Percentiles rank a stretch among this genome's conserved stretches.
phyloP scores from a whole-genome alignment of 2,113 vertebrate species.

The Syrrhaptes paradoxus region DNA sequence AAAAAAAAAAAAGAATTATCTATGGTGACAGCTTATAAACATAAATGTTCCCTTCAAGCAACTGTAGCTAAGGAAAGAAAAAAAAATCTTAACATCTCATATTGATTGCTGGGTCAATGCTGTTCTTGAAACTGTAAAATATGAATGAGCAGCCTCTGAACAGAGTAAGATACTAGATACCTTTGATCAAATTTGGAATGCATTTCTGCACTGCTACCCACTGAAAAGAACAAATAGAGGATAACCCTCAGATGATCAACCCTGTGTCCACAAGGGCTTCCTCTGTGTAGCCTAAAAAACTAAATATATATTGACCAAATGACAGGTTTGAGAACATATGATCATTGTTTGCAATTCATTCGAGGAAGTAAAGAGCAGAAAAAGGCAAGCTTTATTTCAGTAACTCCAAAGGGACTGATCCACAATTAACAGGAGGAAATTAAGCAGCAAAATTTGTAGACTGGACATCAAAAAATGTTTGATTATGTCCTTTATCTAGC shows the following conservation, averaged over 20 bases:
- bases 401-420: background rate
- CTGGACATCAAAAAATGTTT: background rate
- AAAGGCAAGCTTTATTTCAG: background rate
- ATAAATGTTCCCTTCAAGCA: no score
- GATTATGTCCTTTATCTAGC: background rate
- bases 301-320: constrained; percentile 5
- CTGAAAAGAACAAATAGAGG: constrained; percentile 65
- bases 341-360: background rate
- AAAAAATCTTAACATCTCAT: background rate
- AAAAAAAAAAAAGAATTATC: no score
- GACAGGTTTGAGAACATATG: background rate
- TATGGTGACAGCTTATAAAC: no score
- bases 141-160: constrained; percentile 63
- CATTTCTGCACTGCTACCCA: background rate
- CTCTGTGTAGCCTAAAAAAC: background rate
- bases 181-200: constrained; percentile 59
- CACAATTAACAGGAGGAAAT: background rate
- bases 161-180: constrained; percentile 8
- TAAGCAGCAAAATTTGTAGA: background rate
- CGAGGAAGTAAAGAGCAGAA: background rate
- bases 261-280: background rate
- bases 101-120: constrained; percentile 48
- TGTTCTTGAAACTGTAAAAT: constrained; percentile 50
- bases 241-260: constrained; percentile 25
- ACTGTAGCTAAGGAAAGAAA: no score